Percentiles rank a stretch among this genome's conserved stretches.
Evolutionary conservation across 2,888 invertebrate species (phyloP).

Genomic region (Agrypnus murinus): DNA sequence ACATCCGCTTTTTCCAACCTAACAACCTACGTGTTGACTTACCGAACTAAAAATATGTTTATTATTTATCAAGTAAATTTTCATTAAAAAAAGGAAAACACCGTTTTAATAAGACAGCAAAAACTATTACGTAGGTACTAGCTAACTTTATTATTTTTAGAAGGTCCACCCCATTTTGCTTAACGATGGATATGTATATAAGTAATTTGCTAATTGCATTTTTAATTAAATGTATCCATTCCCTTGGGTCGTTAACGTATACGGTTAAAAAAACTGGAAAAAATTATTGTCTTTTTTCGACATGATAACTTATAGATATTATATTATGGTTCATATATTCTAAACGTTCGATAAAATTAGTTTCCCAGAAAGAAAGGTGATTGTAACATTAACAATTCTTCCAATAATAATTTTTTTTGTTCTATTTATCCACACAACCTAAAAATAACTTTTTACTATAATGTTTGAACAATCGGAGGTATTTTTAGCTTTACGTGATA

Average conservation of each 20-base stretch:
- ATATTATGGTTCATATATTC: no score
- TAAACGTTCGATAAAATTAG: no score
- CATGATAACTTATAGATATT: no score
- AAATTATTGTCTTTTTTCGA: no score
- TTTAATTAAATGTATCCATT: constrained; percentile 43
- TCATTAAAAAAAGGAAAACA: constrained; percentile 1
- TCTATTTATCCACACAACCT: no score
- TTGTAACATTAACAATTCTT: no score
- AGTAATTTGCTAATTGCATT: constrained; percentile 39
- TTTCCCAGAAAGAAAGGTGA: no score
- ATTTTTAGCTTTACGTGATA: constrained; percentile 15
- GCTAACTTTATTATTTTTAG: constrained; percentile 21
- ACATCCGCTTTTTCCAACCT: constrained; percentile 4
- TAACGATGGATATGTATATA: constrained; percentile 14
- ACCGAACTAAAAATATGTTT: constrained; percentile 5
- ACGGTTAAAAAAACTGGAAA: neutral
- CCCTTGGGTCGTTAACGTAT: constrained; percentile 33
- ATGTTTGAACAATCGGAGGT: neutral
- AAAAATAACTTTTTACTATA: no score
- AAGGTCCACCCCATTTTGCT: constrained; percentile 15
- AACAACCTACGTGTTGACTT: neutral
- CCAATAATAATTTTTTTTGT: no score
- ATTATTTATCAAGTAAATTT: neutral
- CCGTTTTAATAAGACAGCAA: neutral
- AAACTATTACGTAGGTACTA: constrained; percentile 13